Percentiles rank a stretch among this genome's conserved stretches.
Evolutionary conservation across 2,113 vertebrate species (phyloP).

Genomic region (Apaloderma vittatum): DNA sequence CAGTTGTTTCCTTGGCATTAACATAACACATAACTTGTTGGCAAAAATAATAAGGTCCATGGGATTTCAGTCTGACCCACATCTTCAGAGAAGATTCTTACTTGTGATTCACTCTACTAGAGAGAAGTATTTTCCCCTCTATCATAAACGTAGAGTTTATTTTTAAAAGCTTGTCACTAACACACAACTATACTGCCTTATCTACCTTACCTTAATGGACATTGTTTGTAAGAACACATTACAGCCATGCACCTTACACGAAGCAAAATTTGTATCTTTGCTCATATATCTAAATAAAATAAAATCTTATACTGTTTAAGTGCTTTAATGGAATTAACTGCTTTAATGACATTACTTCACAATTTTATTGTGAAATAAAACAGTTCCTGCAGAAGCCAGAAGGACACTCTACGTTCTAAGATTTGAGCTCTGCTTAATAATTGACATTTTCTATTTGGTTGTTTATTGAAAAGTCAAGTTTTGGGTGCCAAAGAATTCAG

Average conservation of each 20-base stretch:
- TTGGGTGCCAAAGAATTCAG: background rate
- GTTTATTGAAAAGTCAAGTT: background rate
- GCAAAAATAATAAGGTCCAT: background rate
- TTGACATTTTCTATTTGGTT: constrained; percentile 18
- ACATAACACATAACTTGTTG: background rate
- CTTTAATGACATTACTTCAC: background rate
- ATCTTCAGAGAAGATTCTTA: background rate
- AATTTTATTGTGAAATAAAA: background rate
- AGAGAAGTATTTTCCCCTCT: background rate
- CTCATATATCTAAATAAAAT: background rate
- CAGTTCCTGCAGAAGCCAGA: background rate
- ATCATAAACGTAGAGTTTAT: background rate
- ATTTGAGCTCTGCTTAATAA: constrained; percentile 16
- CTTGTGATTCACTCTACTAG: background rate
- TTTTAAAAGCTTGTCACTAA: background rate
- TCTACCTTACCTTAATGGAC: background rate
- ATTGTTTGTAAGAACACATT: background rate
- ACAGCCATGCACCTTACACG: background rate
- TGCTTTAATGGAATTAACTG: background rate
- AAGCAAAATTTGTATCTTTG: background rate
- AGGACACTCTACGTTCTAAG: constrained; percentile 13
- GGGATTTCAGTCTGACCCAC: background rate
- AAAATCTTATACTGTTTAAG: background rate
- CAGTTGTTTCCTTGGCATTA: background rate
- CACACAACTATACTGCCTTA: background rate